phyloP scores from a whole-genome alignment of 2,113 vertebrate genomes.

The Vimba vimba region DNA sequence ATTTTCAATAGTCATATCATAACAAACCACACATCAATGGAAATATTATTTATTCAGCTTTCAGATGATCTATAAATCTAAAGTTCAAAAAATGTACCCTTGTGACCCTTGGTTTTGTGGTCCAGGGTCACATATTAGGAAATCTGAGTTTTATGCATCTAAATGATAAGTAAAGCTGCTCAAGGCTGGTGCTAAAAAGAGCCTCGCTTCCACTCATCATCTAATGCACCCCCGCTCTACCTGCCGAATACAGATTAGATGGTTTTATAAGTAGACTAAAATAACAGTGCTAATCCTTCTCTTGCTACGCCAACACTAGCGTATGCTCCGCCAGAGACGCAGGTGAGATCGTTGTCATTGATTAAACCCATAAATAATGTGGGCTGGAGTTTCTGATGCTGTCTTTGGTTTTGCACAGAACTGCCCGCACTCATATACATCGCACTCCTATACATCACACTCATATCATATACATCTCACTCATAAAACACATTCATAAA shows the following conservation, averaged over 20 bases:
- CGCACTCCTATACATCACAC: background rate
- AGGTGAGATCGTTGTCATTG: background rate
- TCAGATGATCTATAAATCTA: too few species aligned
- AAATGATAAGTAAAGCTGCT: background rate
- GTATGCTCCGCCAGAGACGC: slow-evolving; percentile 16
- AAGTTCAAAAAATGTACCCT: accelerated
- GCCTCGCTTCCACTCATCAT: background rate
- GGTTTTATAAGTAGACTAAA: slow-evolving; percentile 18
- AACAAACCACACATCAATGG: too few species aligned
- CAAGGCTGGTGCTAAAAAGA: background rate
- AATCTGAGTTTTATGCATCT: background rate
- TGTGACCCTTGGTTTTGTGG: too few species aligned
- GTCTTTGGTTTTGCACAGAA: slow-evolving; percentile 3
- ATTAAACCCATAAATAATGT: slow-evolving; percentile 24
- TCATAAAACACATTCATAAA: background rate
- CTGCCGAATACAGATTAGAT: slow-evolving; percentile 20
- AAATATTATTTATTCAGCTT: too few species aligned
- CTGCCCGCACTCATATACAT: slow-evolving; percentile 5
- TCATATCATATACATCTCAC: background rate
- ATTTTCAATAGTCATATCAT: too few species aligned
- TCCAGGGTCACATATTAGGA: background rate
- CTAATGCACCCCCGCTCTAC: background rate
- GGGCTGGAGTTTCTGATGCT: background rate
- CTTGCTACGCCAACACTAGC: background rate
- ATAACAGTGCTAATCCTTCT: slow-evolving; percentile 36